Percentiles rank a stretch among this genome's conserved stretches.
Conservation (phyloP, 2,113 vertebrate species). For the Himantopus leucocephalus region DNA sequence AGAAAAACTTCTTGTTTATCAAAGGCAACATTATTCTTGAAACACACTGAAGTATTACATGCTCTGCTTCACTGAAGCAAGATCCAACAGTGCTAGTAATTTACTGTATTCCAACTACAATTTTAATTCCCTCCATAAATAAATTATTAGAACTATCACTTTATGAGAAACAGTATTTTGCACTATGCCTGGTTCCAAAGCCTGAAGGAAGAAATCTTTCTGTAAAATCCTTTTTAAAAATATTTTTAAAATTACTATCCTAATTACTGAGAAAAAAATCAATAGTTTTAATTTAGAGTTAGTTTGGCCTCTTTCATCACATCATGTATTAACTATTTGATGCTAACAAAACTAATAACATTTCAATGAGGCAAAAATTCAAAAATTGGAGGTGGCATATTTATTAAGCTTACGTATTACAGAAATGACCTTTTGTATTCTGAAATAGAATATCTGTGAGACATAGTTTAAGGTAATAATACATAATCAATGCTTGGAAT, state of each 20-base stretch:
- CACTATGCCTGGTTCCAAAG: neutral
- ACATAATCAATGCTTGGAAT: neutral
- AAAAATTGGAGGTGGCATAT: neutral
- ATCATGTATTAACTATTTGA: neutral
- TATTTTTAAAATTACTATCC: neutral
- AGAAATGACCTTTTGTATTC: neutral
- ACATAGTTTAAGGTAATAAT: neutral
- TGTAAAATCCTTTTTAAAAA: neutral
- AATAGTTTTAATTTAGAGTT: constrained; percentile 5
- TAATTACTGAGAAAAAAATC: neutral
- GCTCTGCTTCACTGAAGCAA: neutral
- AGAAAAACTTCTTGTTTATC: neutral
- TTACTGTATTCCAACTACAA: neutral
- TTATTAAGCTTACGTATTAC: neutral
- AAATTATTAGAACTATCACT: constrained; percentile 23
- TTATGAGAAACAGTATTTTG: constrained; percentile 12
- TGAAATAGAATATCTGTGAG: neutral
- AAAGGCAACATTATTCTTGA: neutral
- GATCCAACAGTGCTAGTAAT: neutral
- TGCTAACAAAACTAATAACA: neutral
- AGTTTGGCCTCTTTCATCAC: neutral
- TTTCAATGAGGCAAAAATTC: neutral
- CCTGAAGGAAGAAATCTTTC: constrained; percentile 14
- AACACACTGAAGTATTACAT: neutral
- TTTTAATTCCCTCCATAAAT: constrained; percentile 11